phyloP scores from a whole-genome alignment of 1,140 invertebrate species.

The Diorhabda carinulata region DNA sequence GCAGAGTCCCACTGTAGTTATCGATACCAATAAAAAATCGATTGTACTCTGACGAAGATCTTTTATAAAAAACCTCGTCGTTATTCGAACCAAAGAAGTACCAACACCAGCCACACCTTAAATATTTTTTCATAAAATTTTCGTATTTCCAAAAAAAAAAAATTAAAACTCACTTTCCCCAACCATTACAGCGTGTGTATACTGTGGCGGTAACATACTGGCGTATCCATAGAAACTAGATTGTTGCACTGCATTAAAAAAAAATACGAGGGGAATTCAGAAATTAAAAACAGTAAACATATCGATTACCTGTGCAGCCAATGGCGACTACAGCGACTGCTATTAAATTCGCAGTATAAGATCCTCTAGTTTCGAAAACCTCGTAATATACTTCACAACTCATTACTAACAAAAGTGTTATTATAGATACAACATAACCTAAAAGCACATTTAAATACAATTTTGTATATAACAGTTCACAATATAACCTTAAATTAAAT shows the following conservation, averaged over 20 bases:
- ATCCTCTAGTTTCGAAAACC: slow-evolving; percentile 64
- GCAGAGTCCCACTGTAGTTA: slow-evolving; percentile 68
- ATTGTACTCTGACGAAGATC: slow-evolving; percentile 76
- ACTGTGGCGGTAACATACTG: slow-evolving; percentile 82
- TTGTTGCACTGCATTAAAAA: slow-evolving; percentile 68
- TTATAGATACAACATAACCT: slow-evolving; percentile 79
- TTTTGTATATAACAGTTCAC: no score
- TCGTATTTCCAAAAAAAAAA: background rate
- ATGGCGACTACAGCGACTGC: slow-evolving; percentile 81
- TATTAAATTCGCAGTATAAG: slow-evolving; percentile 77
- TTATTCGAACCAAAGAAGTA: slow-evolving; percentile 76
- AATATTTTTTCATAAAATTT: slow-evolving; percentile 17
- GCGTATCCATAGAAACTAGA: slow-evolving; percentile 93
- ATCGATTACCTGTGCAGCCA: slow-evolving; percentile 71
- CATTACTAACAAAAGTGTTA: slow-evolving; percentile 76
- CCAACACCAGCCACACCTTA: slow-evolving; percentile 80
- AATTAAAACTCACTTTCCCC: slow-evolving; percentile 74
- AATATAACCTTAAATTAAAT: no score
- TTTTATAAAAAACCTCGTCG: slow-evolving; percentile 73
- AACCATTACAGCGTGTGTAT: slow-evolving; percentile 90
- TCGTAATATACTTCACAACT: slow-evolving; percentile 82
- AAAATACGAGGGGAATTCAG: background rate
- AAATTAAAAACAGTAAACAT: background rate
- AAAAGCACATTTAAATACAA: slow-evolving; percentile 34
- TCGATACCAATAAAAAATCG: slow-evolving; percentile 78